Evolutionary conservation across 2,113 vertebrate species (phyloP), one percentile per base, ranked within the genome.

Genomic region (Lepus americanus): DNA sequence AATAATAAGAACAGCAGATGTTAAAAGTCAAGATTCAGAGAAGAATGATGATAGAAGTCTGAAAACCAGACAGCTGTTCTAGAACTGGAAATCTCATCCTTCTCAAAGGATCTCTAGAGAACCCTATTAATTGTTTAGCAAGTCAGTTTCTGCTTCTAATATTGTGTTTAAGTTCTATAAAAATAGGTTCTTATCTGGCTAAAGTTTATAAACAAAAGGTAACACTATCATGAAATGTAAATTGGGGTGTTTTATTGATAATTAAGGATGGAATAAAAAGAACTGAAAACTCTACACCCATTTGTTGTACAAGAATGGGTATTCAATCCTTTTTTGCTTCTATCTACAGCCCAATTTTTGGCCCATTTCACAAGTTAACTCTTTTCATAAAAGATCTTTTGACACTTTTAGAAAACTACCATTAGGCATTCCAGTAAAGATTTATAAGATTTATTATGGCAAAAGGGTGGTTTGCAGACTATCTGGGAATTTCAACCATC

Each of bases 61-160:
- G 23, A 94, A 90, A 86, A 89, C 7, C 91, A 73, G 20, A n/a
- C 6, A 77, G 14, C 20, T 12, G 76, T 83, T 92, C 53, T 27
- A 72, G 22, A 79, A 82, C 6, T 59, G 63, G 36, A 96, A 63
- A 33, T 77, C 70, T 90, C 80, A 36, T 69, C 77, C 33, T 91
- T 87, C 59, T 85, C 44, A 70, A 31, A 88, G 66, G 87, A 82
- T 49, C 44, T 89, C 55, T 73, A 79, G 79, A 89, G 95, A 96
- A 33, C 14, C 72, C 85, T 79, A 61, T 49, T 51, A 23, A 81
- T 73, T 92, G 93, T 82, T 77, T 79, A 95, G 25, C 63, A 59
- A 49, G 74, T 76, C 39, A 17, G 19, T 80, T 90, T 95, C 55
- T 61, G 25, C 31, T 93, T 66, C 22, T 92, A 20, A 36, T 81